Conservation (phyloP, 2,888 invertebrate species). For the Panzeria rudis region DNA sequence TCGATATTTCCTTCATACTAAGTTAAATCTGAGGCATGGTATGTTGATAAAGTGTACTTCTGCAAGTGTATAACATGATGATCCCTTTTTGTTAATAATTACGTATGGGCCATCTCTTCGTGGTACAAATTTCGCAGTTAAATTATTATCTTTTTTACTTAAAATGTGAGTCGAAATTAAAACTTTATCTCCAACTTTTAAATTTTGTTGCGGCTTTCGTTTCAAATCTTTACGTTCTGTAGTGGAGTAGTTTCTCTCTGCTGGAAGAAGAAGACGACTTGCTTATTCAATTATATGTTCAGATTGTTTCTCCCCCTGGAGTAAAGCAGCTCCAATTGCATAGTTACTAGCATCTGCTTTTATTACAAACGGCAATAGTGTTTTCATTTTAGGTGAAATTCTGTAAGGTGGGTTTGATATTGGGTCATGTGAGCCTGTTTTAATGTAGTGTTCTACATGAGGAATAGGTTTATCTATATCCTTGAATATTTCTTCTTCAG, state of each 20-base stretch:
- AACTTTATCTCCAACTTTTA: background rate
- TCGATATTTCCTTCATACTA: background rate
- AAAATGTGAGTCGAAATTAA: background rate
- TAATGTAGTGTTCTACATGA: constrained; percentile 34
- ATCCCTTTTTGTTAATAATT: constrained; percentile 16
- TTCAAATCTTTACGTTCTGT: constrained; percentile 3
- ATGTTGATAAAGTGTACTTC: background rate
- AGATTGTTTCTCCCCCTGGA: no score
- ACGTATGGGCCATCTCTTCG: constrained; percentile 13
- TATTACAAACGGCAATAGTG: no score
- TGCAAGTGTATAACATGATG: constrained; percentile 23
- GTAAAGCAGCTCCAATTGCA: no score
- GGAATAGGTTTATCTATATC: constrained; percentile 26
- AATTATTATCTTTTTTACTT: background rate
- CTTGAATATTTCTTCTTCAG: constrained; percentile 22
- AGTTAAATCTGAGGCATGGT: background rate
- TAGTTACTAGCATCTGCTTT: no score
- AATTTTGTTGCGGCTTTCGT: background rate
- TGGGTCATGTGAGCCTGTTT: constrained; percentile 73
- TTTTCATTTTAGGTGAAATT: constrained; percentile 73
- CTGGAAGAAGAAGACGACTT: background rate
- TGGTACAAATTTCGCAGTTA: background rate
- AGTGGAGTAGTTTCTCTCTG: constrained; percentile 2
- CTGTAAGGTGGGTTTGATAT: constrained; percentile 78
- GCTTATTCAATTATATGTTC: no score